Conservation (phyloP, 2,113 vertebrate genomes). For the Lethenteron camtschaticum region DNA sequence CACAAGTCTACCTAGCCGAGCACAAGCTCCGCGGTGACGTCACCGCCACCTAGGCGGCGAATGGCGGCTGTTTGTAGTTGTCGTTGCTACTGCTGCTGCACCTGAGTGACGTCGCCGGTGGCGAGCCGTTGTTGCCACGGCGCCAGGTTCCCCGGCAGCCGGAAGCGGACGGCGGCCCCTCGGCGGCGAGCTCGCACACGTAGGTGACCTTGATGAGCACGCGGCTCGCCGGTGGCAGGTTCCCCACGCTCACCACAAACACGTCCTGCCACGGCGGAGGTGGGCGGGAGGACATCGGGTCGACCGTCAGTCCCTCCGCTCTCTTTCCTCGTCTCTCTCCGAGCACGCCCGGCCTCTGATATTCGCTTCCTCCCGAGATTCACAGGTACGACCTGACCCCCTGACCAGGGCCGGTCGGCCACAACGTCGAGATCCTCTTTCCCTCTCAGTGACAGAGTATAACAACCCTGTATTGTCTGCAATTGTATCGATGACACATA, state of each 20-base stretch:
- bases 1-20: background rate
- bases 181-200: constrained; percentile 36
- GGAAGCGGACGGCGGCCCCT: constrained; percentile 24
- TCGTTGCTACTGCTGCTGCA: constrained; percentile 12
- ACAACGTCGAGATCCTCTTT: no score
- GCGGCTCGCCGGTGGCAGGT: constrained; percentile 33
- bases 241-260: constrained; percentile 59
- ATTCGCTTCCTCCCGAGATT: no score
- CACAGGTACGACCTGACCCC: no score
- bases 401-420: no score
- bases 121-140: constrained; percentile 46
- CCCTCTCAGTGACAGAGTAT: no score
- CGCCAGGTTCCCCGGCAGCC: constrained; percentile 36
- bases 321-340: no score
- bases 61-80: background rate
- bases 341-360: no score
- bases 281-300: no score
- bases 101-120: constrained; percentile 48
- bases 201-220: constrained; percentile 61
- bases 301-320: no score
- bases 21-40: background rate
- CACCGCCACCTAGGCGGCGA: no score
- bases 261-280: constrained; percentile 25
- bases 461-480: no score
- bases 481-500: no score